phyloP scores from a whole-genome alignment of 2,888 invertebrate genomes.

The Stratiomys singularior region DNA sequence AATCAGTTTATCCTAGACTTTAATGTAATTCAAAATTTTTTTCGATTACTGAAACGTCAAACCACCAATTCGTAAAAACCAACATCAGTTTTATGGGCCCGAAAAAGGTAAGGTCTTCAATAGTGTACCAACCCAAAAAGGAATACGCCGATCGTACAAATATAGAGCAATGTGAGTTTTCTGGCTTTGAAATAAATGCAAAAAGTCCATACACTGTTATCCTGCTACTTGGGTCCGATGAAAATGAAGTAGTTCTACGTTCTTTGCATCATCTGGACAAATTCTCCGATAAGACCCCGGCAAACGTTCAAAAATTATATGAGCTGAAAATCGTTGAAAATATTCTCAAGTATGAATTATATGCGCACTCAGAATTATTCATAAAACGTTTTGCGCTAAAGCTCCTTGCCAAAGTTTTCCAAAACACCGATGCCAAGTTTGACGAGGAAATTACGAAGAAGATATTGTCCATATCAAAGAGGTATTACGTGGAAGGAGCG shows the following conservation, averaged over 20 bases:
- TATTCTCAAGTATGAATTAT: conserved; percentile 38
- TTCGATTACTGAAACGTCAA: too few relatives aligned
- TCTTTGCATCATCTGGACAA: conserved; percentile 46
- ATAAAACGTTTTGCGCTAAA: conserved; percentile 49
- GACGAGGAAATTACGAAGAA: neutral
- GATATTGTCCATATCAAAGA: conserved; percentile 15
- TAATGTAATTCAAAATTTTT: too few relatives aligned
- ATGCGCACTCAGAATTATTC: conserved; percentile 24
- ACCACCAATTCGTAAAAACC: too few relatives aligned
- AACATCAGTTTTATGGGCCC: neutral
- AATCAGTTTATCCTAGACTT: too few relatives aligned
- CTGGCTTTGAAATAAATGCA: neutral
- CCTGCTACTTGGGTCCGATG: conserved; percentile 33
- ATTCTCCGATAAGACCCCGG: conserved; percentile 37
- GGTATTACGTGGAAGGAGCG: conserved; percentile 3
- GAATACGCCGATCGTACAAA: conserved; percentile 1
- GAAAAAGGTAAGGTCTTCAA: neutral
- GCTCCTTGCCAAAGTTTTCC: conserved; percentile 43
- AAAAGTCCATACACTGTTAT: conserved; percentile 38
- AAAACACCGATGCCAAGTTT: conserved; percentile 14
- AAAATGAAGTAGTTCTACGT: conserved; percentile 43
- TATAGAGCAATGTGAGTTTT: neutral
- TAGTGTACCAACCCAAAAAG: conserved; percentile 4
- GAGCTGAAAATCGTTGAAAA: conserved; percentile 38
- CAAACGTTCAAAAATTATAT: conserved; percentile 33